Conservation (phyloP, 2,113 vertebrate genomes). For the Poeciliopsis prolifica region DNA sequence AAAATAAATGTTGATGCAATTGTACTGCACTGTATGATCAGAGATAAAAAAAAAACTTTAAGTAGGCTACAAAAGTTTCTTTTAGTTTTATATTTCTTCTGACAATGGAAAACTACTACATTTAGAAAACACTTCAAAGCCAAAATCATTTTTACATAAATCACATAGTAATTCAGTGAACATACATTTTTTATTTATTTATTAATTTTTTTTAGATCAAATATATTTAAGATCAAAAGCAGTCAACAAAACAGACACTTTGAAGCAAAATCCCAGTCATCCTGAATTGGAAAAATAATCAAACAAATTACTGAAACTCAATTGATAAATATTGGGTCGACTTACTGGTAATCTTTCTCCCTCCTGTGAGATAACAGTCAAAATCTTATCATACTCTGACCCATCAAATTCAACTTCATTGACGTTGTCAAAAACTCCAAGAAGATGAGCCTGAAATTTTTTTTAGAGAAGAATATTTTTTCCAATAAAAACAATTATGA, state of each 20-base stretch:
- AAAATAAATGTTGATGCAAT: not conserved
- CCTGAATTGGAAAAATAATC: not conserved
- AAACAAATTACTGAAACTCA: not conserved
- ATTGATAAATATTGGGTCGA: not conserved
- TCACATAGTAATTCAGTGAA: too few species aligned
- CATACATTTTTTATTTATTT: too few species aligned
- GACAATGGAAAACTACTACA: too few species aligned
- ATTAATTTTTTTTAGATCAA: too few species aligned
- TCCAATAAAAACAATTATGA: too few species aligned
- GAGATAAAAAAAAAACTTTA: not conserved
- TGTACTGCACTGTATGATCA: not conserved
- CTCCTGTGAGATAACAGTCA: slow-evolving; percentile 87
- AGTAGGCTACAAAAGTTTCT: not conserved
- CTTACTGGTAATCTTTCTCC: slow-evolving; percentile 86
- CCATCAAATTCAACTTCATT: slow-evolving; percentile 85
- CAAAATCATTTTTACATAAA: too few species aligned
- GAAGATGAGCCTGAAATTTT: slow-evolving; percentile 82
- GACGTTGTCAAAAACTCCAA: slow-evolving; percentile 88
- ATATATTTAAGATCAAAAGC: too few species aligned
- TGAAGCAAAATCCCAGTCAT: too few species aligned
- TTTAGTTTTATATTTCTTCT: too few species aligned
- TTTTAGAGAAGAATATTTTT: too few species aligned
- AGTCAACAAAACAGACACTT: not conserved
- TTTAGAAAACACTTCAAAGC: too few species aligned
- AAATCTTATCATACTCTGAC: slow-evolving; percentile 86